phyloP scores from a whole-genome alignment of 1,140 invertebrate genomes.

The Drosophila micromelanica region DNA sequence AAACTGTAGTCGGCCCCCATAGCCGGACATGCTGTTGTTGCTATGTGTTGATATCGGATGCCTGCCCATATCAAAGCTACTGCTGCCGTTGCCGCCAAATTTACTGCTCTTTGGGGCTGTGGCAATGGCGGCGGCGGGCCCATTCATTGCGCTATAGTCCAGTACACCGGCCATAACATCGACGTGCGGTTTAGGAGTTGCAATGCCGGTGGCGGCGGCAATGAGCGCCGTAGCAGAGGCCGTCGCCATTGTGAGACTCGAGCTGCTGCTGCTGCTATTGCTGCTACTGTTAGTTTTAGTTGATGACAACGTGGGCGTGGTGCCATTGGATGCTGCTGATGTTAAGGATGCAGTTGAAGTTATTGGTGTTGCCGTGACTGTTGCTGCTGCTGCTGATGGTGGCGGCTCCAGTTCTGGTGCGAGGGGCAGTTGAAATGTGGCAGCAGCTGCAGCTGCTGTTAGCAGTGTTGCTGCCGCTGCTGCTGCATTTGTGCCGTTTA shows the following conservation, averaged over 20 bases:
- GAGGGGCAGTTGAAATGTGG: constrained; percentile 60
- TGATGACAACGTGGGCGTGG: constrained; percentile 56
- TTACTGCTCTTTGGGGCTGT: constrained; percentile 51
- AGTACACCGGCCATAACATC: constrained; percentile 69
- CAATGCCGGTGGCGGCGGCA: constrained; percentile 28
- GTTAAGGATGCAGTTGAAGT: constrained; percentile 30
- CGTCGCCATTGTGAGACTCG: constrained; percentile 59
- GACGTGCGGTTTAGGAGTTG: constrained; percentile 44
- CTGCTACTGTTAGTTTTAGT: constrained; percentile 47
- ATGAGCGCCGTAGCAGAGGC: constrained; percentile 65
- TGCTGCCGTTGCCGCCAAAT: constrained; percentile 43
- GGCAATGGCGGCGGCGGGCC: constrained; percentile 39
- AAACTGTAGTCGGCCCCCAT: constrained; percentile 85
- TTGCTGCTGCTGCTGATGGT: constrained; percentile 3
- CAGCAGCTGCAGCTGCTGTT: constrained; percentile 51
- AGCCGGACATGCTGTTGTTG: constrained; percentile 55
- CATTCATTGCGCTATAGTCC: constrained; percentile 72
- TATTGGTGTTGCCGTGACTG: constrained; percentile 24
- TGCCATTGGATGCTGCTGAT: constrained; percentile 63
- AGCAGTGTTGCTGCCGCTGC: constrained; percentile 37
- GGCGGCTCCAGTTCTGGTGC: constrained; percentile 46
- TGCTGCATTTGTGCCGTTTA: constrained; percentile 68
- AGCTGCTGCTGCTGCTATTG: constrained; percentile 35
- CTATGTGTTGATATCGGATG: constrained; percentile 75
- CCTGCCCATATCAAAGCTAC: constrained; percentile 76